Evolutionary conservation across 1,140 invertebrate genomes (phyloP), one percentile per base, ranked within the genome.

Genomic region (Drosophila nasuta): DNA sequence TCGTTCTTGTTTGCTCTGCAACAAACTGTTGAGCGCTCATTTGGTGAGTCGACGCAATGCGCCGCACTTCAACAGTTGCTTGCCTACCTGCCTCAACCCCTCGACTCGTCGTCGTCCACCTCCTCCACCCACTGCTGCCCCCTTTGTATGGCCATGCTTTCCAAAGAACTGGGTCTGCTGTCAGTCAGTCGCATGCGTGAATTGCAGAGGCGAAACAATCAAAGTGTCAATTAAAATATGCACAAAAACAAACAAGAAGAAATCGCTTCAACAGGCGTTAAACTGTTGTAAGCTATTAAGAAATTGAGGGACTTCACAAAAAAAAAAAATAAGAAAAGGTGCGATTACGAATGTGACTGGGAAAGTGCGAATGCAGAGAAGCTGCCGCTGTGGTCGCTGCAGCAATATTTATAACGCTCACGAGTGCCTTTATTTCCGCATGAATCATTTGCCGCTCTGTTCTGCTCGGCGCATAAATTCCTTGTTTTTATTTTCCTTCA

Each of bases 211-310:
- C 60, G 67, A 89, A 87, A 87, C 83, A 87, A 87, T 87, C 80
- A 89, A 88, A 79, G 64, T 88, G 83, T 81, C 77, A 88, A 88
- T 88, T 83, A 81, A 83, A 80, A 83, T 83, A 88, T 88, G 77
- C 73, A 83, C 51, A 69, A 68, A 33, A 65, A 58, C 76, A 75
- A 78, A 78, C 57, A 60, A 3, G 5, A 74, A 45, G 6, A 52
- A 49, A 49, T 11, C 35, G 35, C 35, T 1, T 10, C 20, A 17
- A 30, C 33, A 33, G 33, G 17, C n/a, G 7, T 25, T 58, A 54
- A 13, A 56, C 38, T 57, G 28, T 15, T 25, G 13, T 1, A 8
- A 11, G 48, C 15, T 45, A 45, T 54, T 68, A 67, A 52, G 65
- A 30, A 41, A n/a, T 38, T 10, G 35, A 38, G 30, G 30, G 5